Evolutionary conservation across 2,797 vertebrate species (phyloP), one percentile per base, ranked within the genome.

Genomic region (Coccyzus lansbergi): DNA sequence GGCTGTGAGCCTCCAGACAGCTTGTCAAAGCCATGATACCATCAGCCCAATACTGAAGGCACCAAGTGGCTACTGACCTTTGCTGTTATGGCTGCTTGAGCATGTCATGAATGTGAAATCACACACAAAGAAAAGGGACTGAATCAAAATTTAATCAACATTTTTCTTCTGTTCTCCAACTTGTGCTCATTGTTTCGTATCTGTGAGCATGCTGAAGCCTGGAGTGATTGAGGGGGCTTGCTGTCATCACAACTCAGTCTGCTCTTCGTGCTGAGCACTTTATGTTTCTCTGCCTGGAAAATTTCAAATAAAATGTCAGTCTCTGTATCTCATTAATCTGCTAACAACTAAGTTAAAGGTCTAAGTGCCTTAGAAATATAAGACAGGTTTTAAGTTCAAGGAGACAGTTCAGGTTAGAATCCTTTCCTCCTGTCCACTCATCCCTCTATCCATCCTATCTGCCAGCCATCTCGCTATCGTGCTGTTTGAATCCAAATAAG

Each of bases 221-320:
- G 79, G 75, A 88, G 77, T 95, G 93, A 92, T 91, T 92, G 92
- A 96, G 92, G 95, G 88, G 83, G 80, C 67, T 96, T 93, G 90
- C 95, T 96, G 94, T 95, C 96, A 95, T 77, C 1, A 31, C 95
- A 80, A 11, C 70, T 94, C 85, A 90, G 82, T 79, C 94, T 95
- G 94, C 86, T 96, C 70, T 96, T 94, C 86, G 60, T 51, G 86
- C 95, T 81, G 91, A 96, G 95, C 86, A 91, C 93, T 96, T 95
- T 90, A 83, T 90, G 83, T 93, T 94, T 94, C 88, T 94, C 70
- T 92, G 94, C 95, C 92, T 94, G 92, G 86, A 93, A 96, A 92
- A 93, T 83, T 93, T 96, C 83, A 92, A 94, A 96, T 96, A 85
- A 97, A 97, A 97, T 94, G 96, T 97, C 97, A 97, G 82, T 91